Percentiles rank a stretch among this genome's conserved stretches.
Evolutionary conservation across 2,113 vertebrate genomes (phyloP).

Genomic region (Podocnemis expansa): DNA sequence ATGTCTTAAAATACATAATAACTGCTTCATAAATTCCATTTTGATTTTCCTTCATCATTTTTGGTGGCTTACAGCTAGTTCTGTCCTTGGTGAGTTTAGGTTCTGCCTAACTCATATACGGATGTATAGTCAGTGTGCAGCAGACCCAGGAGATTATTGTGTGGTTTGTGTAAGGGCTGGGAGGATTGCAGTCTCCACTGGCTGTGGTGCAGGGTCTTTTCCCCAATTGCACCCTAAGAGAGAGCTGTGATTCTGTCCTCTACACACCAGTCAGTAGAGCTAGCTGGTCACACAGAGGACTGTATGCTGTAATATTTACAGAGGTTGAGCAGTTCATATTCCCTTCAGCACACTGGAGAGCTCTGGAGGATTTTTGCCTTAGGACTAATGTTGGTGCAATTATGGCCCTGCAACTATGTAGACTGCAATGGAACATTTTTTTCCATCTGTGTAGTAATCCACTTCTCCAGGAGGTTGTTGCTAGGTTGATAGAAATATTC

Average conservation of each 20-base stretch:
- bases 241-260: neutral
- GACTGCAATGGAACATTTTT: neutral
- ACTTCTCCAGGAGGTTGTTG: neutral
- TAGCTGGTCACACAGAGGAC: neutral
- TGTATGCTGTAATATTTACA: rapidly evolving
- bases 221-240: neutral
- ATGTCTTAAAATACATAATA: no score
- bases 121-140: neutral
- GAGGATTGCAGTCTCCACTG: neutral
- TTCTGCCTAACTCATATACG: neutral
- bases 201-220: neutral
- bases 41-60: no score
- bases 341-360: neutral
- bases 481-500: no score
- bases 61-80: no score
- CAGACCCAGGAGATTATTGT: neutral
- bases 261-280: neutral
- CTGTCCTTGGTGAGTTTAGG: neutral
- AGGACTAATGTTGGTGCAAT: neutral
- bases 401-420: neutral
- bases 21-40: no score
- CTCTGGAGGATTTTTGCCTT: neutral
- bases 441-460: neutral
- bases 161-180: neutral
- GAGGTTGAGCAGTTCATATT: rapidly evolving